Conservation (phyloP, 2,888 invertebrate species). For the Mycalesis mineus region DNA sequence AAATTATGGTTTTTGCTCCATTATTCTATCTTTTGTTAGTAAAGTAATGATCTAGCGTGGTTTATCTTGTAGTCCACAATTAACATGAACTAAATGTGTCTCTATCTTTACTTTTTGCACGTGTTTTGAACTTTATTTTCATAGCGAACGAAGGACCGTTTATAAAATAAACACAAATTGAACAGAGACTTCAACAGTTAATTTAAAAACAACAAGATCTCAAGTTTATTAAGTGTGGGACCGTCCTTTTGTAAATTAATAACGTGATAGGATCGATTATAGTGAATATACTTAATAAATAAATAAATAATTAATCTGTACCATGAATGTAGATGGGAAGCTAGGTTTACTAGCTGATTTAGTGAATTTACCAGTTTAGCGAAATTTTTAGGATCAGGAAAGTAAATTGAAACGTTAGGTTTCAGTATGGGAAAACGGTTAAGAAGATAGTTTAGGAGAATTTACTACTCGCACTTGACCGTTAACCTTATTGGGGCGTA, state of each 20-base stretch:
- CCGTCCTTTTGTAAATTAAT: conserved; percentile 71
- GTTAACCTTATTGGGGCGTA: background rate
- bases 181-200: conserved; percentile 46
- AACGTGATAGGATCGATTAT: conserved; percentile 62
- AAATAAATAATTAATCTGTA: conserved; percentile 33
- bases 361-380: conserved; percentile 64
- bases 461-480: background rate
- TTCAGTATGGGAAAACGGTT: background rate
- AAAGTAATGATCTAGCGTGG: no score
- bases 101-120: conserved; percentile 16
- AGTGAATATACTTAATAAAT: conserved; percentile 30
- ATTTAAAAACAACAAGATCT: conserved; percentile 52
- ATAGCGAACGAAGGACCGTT: conserved; percentile 40
- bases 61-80: no score
- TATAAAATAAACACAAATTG: conserved; percentile 54
- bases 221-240: conserved; percentile 71
- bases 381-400: conserved; percentile 38
- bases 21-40: no score
- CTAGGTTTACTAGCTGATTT: conserved; percentile 56
- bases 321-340: conserved; percentile 41
- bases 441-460: background rate
- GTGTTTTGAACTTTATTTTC: conserved; percentile 16
- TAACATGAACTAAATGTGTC: conserved; percentile 8
- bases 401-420: background rate
- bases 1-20: no score